Evolutionary conservation across 2,797 vertebrate species (phyloP).

Genomic region (Oreortyx pictus): DNA sequence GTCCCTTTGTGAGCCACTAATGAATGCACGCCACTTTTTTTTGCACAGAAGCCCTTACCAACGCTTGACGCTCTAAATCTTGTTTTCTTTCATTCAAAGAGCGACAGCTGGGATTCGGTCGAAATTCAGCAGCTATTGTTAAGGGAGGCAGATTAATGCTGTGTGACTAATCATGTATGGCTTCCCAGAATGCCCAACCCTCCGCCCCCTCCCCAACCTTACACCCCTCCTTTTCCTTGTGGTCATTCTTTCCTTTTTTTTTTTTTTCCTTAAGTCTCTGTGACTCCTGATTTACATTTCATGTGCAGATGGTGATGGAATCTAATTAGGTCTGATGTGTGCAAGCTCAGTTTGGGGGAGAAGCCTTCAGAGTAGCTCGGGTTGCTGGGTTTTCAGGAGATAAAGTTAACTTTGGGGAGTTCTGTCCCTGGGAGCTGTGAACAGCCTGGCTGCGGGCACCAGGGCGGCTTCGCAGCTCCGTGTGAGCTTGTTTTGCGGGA

Average conservation of each 20-base stretch:
- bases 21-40: conserved; percentile 88
- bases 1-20: conserved; percentile 83
- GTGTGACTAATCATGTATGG: conserved; percentile 98
- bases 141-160: conserved; percentile 93
- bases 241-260: conserved; percentile 60
- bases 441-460: not conserved
- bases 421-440: not conserved
- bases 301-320: conserved; percentile 76
- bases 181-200: conserved; percentile 92
- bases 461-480: not conserved
- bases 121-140: conserved; percentile 93
- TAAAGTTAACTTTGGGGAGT: conserved; percentile 53
- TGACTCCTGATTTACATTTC: conserved; percentile 74
- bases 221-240: conserved; percentile 63
- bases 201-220: conserved; percentile 73
- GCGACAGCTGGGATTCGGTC: conserved; percentile 98
- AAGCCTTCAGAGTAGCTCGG: conserved; percentile 17
- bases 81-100: conserved; percentile 93
- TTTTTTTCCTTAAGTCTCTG: conserved; percentile 55
- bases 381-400: not conserved
- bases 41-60: conserved; percentile 85
- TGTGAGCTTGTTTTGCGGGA: not conserved
- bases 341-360: conserved; percentile 24
- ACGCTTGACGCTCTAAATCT: conserved; percentile 95
- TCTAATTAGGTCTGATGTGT: conserved; percentile 68